A percentile compares a stretch with the other conserved stretches of the same genome.
phyloP scores from a whole-genome alignment of 2,797 vertebrate species.

The Acanthurus lineatus region DNA sequence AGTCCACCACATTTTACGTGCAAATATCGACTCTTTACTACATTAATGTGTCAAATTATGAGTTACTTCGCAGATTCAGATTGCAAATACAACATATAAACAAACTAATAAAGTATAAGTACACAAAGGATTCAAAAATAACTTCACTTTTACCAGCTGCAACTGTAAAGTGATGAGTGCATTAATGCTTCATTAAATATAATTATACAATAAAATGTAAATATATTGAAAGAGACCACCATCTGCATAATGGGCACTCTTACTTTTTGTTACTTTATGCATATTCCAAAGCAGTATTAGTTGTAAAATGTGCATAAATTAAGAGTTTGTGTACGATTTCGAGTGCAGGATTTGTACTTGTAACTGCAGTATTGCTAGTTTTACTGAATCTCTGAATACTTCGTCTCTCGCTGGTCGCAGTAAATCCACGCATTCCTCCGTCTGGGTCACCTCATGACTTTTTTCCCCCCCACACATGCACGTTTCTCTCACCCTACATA shows the following conservation, averaged over 20 bases:
- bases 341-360: neutral
- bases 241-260: no score
- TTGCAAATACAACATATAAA: neutral
- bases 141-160: no score
- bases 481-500: constrained; percentile 39
- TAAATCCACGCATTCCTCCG: constrained; percentile 39
- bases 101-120: no score
- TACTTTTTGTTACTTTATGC: no score
- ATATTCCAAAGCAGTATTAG: no score
- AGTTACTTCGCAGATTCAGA: neutral
- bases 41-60: neutral
- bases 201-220: no score
- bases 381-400: neutral
- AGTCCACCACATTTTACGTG: neutral
- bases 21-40: neutral
- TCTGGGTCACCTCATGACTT: constrained; percentile 52
- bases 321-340: no score
- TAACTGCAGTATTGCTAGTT: neutral
- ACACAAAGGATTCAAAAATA: no score
- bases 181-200: no score
- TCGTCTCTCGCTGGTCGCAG: neutral
- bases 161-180: no score
- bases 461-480: constrained; percentile 39
- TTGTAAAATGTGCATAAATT: no score
- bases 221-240: no score